Conservation (phyloP, 2,113 vertebrate genomes). For the Callospermophilus lateralis region DNA sequence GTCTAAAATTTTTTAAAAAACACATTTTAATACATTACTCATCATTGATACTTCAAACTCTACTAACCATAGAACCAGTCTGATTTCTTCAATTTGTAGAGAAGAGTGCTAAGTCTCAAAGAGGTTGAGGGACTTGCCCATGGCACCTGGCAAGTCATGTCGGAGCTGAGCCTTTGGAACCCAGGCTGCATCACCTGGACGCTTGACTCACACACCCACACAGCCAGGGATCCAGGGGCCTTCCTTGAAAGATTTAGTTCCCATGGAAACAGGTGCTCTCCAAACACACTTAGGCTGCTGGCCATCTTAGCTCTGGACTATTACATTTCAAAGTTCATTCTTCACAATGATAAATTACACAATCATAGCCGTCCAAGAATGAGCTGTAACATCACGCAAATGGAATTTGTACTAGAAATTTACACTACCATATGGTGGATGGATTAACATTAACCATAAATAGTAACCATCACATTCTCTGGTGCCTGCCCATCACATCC, state of each 20-base stretch:
- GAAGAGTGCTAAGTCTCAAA: constrained; percentile 39
- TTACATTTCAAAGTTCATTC: constrained; percentile 78
- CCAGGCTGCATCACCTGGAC: background rate
- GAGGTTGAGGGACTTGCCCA: background rate
- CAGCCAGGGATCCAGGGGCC: background rate
- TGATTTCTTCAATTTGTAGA: background rate
- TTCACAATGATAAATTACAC: constrained; percentile 76
- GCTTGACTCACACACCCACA: background rate
- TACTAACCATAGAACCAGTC: background rate
- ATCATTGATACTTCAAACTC: background rate
- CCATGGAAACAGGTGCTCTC: constrained; percentile 59
- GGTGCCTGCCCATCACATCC: background rate
- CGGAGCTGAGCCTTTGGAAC: background rate
- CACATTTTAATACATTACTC: background rate
- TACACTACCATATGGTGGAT: constrained; percentile 70
- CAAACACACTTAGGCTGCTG: constrained; percentile 15
- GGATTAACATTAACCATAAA: constrained; percentile 69
- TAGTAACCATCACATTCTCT: constrained; percentile 60
- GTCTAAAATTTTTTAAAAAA: background rate
- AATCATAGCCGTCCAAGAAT: constrained; percentile 65
- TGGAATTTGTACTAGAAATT: constrained; percentile 77
- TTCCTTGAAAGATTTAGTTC: constrained; percentile 62
- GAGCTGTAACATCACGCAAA: constrained; percentile 65
- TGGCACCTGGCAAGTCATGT: background rate
- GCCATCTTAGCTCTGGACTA: constrained; percentile 61